These are phyloP conservation scores for Varanus salvator DNA, from an alignment of 2,113 vertebrate genomes.

Conservation along the genomic window DNA sequence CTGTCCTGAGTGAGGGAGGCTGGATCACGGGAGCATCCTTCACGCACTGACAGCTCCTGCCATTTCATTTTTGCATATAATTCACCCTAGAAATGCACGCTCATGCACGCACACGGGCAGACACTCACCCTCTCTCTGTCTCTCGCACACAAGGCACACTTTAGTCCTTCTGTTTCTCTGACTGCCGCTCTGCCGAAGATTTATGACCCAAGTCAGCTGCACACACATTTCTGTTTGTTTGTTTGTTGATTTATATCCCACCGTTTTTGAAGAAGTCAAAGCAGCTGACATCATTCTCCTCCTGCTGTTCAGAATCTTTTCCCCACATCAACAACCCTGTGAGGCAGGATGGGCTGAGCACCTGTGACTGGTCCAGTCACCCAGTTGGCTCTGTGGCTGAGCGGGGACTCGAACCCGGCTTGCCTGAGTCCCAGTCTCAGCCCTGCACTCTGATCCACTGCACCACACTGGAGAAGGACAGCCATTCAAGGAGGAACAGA, in stretches of 20 bases:
- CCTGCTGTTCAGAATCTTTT: too few relatives aligned
- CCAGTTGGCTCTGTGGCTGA: too few relatives aligned
- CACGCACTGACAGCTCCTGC: slow-evolving; percentile 30
- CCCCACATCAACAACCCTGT: too few relatives aligned
- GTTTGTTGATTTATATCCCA: too few relatives aligned
- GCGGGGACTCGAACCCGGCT: too few relatives aligned
- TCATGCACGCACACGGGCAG: accelerated
- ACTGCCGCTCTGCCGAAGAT: slow-evolving; percentile 47
- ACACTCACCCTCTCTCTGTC: accelerated
- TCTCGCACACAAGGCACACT: accelerated
- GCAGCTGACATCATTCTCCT: too few relatives aligned
- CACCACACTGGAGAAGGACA: neutral
- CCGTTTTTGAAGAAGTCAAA: too few relatives aligned
- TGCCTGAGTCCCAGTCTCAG: too few relatives aligned
- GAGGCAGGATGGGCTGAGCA: too few relatives aligned
- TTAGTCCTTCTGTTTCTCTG: slow-evolving; percentile 39
- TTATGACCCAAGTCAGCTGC: neutral
- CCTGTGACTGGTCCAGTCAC: too few relatives aligned
- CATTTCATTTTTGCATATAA: slow-evolving; percentile 20
- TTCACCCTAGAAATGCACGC: accelerated
- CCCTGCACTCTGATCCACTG: too few relatives aligned
- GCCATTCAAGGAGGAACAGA: neutral
- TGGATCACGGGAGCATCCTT: slow-evolving; percentile 13
- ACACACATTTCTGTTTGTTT: too few relatives aligned
- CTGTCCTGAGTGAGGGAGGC: slow-evolving; percentile 25